Evolutionary conservation across 2,113 vertebrate species (phyloP), one percentile per base, ranked within the genome.

Genomic region (Herpetotheres cachinnans): DNA sequence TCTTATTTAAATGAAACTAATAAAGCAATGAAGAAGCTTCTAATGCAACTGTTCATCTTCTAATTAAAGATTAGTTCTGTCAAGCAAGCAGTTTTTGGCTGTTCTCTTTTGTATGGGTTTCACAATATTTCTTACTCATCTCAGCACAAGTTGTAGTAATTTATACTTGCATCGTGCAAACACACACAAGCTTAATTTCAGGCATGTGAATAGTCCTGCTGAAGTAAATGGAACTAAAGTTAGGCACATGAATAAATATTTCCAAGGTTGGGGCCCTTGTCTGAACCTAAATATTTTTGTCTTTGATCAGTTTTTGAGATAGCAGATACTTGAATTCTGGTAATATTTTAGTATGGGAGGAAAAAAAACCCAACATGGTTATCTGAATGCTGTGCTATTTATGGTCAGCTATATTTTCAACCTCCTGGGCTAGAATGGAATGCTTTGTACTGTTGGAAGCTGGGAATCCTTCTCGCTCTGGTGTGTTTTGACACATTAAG

Each of bases 111-210:
- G 91, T 76, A 79, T 10, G 32, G 49, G 59, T 96, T 97, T 97
- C 97, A 97, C 96, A 96, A 95, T 73, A 47, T 95, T 97, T 93
- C 93, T 97, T 97, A 96, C 96, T 97, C 97, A 97, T 94, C 95
- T 76, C 54, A 2, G 84, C 78, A 86, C 89, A 67, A 93, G 46
- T 91, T 78, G 86, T 62, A 90, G 78, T 93, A 70, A 82, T 93
- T 96, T 91, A 72, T 93, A 38, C 82, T 73, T 87, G 70, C 69
- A 24, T 7, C 6, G 13, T 77, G 69, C 91, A 93, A 70, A 87
- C 72, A 66, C 82, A 78, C 55, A 82, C 40, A 18, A 8, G 24
- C 63, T 70, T 81, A 47, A 36, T 55, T 90, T 93, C 71, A 95
- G 89, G 58, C 89, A 11, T 85, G 78, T 47, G 83, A 89, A 78